Evolutionary conservation across 2,888 invertebrate species (phyloP), one percentile per base, ranked within the genome.

Genomic region (Drosophila helvetica): DNA sequence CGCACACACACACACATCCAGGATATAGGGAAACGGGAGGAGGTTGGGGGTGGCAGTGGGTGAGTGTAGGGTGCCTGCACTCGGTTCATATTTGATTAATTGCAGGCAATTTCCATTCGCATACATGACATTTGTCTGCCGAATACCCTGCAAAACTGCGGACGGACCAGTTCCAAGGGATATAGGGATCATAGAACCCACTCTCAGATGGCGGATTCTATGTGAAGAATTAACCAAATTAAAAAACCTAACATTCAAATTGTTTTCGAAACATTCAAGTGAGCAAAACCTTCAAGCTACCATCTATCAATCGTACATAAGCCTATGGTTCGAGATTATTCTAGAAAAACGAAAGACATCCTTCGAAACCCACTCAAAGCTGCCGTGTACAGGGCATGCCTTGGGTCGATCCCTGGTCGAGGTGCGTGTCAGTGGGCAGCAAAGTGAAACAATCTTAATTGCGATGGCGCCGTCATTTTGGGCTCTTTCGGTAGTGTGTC

Each of bases 71-170:
- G 30, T 30, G 30, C 54, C 38, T 62, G 62, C 75, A 58, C 25
- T 57, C 42, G 57, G 53, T 50, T 47, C 45, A 45, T 25, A 38
- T 53, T 64, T 80, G 60, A 78, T 76, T 76, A 79, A 76, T 76
- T 71, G 55, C 52, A 76, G 57, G 72, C 58, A 56, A 58, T 75
- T 68, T 47, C 54, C 59, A 19, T 51, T 48, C 30, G 38, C 50
- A 53, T 17, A 19, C 27, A 30, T n/a, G 48, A 67, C 55, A 52
- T 70, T 62, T 70, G 66, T 70, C 42, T 43, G 53, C 18, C 50
- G 12, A 18, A 51, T 56, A 74, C 74, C 69, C 50, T 73, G 7
- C 15, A 38, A n/a, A 22, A 42, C 15, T 7, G n/a, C 7, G 2
- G 38, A 15, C 15, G n/a, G n/a, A n/a, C n/a, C n/a, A n/a, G 1